Evolutionary conservation across 2,888 invertebrate genomes (phyloP).

Genomic region (Osedax fenrisi): DNA sequence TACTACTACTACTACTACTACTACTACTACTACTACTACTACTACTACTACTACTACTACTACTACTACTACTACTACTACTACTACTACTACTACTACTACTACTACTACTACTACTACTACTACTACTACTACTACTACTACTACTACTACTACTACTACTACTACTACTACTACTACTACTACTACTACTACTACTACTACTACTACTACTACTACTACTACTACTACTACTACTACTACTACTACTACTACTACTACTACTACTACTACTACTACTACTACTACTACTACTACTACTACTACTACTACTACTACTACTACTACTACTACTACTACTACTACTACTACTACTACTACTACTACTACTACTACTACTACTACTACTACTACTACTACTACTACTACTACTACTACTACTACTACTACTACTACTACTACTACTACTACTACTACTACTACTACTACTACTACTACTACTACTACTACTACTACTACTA

Average conservation of each 20-base stretch:
- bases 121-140: slow-evolving; percentile 21
- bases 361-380: too few species aligned
- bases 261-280: neutral
- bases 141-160: slow-evolving; percentile 21
- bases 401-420: too few species aligned
- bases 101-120: slow-evolving; percentile 24
- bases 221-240: slow-evolving; percentile 10
- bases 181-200: slow-evolving; percentile 18
- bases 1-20: slow-evolving; percentile 12
- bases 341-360: too few species aligned
- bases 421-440: too few species aligned
- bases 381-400: too few species aligned
- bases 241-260: neutral
- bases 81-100: slow-evolving; percentile 20
- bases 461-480: slow-evolving; percentile 15
- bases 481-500: neutral
- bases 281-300: too few species aligned
- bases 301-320: slow-evolving; percentile 11
- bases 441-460: too few species aligned
- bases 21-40: slow-evolving; percentile 17
- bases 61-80: slow-evolving; percentile 9
- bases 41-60: slow-evolving; percentile 18
- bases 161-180: slow-evolving; percentile 19
- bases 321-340: slow-evolving; percentile 4
- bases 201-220: slow-evolving; percentile 7